A percentile compares a stretch with the other conserved stretches of the same genome.
These are phyloP conservation scores for Meloidogyne chitwoodi DNA, from an alignment of 1,140 invertebrate species.

Conservation along the genomic window DNA sequence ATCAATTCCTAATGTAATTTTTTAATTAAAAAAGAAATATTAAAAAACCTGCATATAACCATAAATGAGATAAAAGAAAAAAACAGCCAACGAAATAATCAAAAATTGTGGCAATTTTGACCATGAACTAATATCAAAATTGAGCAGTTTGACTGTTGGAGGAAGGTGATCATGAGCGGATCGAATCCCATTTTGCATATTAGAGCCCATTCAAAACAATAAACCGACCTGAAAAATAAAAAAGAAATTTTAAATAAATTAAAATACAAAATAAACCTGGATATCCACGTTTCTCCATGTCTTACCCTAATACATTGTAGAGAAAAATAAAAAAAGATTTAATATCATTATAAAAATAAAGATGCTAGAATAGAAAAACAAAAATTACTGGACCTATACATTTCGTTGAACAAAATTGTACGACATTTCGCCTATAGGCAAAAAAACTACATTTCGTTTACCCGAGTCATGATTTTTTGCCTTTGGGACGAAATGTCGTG, in stretches of 20 bases:
- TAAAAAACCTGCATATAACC: constrained; percentile 75
- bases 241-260: too few species aligned
- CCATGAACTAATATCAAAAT: constrained; percentile 10
- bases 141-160: neutral
- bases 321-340: too few species aligned
- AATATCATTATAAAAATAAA: too few species aligned
- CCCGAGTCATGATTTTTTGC: too few species aligned
- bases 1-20: constrained; percentile 73
- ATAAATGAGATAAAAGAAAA: constrained; percentile 81
- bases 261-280: too few species aligned
- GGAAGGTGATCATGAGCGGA: neutral
- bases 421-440: too few species aligned
- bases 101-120: constrained; percentile 70
- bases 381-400: too few species aligned
- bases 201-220: neutral
- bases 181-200: neutral
- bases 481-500: too few species aligned
- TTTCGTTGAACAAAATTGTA: too few species aligned
- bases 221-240: too few species aligned
- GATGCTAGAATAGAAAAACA: too few species aligned
- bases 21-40: neutral
- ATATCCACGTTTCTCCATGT: neutral
- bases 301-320: neutral
- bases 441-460: too few species aligned
- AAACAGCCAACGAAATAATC: constrained; percentile 73